Evolutionary conservation across 2,113 vertebrate species (phyloP).

Genomic region (Melanerpes formicivorus): DNA sequence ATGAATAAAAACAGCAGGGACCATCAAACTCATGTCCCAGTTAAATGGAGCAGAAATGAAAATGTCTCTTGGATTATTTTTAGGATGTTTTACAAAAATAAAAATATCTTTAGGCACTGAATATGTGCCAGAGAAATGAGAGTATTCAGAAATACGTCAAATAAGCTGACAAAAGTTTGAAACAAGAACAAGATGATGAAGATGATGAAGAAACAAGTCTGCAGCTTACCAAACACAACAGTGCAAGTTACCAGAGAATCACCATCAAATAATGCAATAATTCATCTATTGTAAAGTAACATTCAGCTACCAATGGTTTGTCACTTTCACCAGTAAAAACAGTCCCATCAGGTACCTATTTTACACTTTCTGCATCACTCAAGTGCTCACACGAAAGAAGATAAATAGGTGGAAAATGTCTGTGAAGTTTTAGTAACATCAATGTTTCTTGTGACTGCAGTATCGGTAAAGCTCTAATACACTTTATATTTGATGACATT

Average conservation of each 20-base stretch:
- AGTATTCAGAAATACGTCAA: not conserved
- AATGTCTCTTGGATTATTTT: not conserved
- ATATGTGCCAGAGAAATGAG: not conserved
- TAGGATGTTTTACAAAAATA: not conserved
- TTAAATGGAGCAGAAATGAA: not conserved
- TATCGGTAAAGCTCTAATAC: not conserved
- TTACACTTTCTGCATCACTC: not conserved
- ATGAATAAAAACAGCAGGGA: slow-evolving; percentile 1
- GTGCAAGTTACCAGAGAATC: not conserved
- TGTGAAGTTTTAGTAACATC: not conserved
- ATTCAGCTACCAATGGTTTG: not conserved
- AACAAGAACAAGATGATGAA: not conserved
- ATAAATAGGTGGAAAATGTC: not conserved
- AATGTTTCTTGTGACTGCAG: not conserved
- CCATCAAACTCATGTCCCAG: not conserved
- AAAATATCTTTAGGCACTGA: not conserved
- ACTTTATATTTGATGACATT: not conserved
- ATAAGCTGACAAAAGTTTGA: not conserved
- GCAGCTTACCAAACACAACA: not conserved
- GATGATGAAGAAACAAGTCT: not conserved
- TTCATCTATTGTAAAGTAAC: not conserved
- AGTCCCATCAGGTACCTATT: not conserved
- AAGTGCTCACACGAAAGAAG: not conserved
- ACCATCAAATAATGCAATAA: not conserved
- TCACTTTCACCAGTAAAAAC: not conserved